Evolutionary conservation across 2,888 invertebrate species (phyloP).

Genomic region (Ischnus inquisitorius): DNA sequence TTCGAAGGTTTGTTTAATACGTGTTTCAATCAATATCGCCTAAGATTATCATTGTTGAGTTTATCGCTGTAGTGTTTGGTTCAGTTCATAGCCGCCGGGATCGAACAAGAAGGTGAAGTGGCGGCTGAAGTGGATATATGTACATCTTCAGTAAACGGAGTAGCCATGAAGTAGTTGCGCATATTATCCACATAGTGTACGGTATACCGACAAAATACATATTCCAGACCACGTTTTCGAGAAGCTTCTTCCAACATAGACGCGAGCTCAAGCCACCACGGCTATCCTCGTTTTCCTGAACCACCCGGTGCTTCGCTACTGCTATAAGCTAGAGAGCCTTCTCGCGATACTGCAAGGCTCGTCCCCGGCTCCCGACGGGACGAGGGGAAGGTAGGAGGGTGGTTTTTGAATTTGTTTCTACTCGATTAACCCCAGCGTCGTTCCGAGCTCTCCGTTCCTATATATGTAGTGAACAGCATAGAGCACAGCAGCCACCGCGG

Average conservation of each 20-base stretch:
- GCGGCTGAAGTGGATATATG: background rate
- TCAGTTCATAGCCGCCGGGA: background rate
- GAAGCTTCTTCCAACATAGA: constrained; percentile 9
- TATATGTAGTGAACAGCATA: background rate
- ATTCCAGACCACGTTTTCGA: constrained; percentile 15
- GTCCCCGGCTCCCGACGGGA: constrained; percentile 41
- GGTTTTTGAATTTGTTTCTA: constrained; percentile 81
- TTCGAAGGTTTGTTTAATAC: background rate
- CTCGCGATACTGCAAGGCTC: constrained; percentile 33
- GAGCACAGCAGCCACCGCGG: constrained; percentile 4
- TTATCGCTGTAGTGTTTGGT: background rate
- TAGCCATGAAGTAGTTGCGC: background rate
- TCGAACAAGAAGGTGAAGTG: background rate
- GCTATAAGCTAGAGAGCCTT: constrained; percentile 18
- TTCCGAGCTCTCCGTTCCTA: constrained; percentile 33
- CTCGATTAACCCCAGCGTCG: constrained; percentile 78
- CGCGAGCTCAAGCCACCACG: constrained; percentile 1
- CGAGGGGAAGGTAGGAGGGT: constrained; percentile 22
- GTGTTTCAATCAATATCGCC: background rate
- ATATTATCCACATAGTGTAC: constrained; percentile 12
- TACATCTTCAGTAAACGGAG: background rate
- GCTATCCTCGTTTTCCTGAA: constrained; percentile 12
- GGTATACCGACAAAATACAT: constrained; percentile 15
- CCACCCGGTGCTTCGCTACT: constrained; percentile 8
- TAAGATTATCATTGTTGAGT: background rate